These are phyloP conservation scores for Zaprionus capensis DNA, from an alignment of 1,140 invertebrate species.

Conservation along the genomic window DNA sequence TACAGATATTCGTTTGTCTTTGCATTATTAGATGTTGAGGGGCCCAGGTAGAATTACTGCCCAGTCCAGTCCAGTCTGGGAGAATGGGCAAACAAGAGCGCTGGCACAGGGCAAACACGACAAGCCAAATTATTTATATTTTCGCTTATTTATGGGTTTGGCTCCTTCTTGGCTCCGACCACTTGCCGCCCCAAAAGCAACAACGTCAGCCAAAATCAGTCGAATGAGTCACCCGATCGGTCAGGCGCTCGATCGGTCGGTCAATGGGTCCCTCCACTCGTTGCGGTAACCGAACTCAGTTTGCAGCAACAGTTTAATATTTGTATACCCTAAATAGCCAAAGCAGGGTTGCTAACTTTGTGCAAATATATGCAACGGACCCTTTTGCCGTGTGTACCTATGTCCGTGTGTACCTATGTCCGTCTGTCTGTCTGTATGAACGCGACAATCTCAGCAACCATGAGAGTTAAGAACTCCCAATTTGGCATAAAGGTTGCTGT, in stretches of 20 bases:
- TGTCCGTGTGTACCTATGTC: not conserved
- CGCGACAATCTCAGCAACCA: not conserved
- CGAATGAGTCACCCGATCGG: slow-evolving; percentile 53
- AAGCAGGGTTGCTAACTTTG: too few relatives aligned
- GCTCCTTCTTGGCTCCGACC: slow-evolving; percentile 51
- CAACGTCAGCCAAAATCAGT: slow-evolving; percentile 15
- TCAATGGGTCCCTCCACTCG: slow-evolving; percentile 24
- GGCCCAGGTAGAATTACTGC: slow-evolving; percentile 77
- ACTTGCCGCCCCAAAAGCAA: slow-evolving; percentile 52
- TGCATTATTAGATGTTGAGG: slow-evolving; percentile 59
- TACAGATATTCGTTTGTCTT: slow-evolving; percentile 37
- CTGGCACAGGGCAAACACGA: slow-evolving; percentile 33
- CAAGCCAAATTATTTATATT: slow-evolving; percentile 58
- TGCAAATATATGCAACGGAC: too few relatives aligned
- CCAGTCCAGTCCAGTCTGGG: slow-evolving; percentile 1
- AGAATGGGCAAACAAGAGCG: slow-evolving; percentile 65
- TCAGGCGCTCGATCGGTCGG: slow-evolving; percentile 4
- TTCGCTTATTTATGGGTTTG: slow-evolving; percentile 74
- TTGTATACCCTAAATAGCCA: not conserved
- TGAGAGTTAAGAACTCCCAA: not conserved
- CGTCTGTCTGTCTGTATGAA: not conserved
- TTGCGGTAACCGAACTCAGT: slow-evolving; percentile 71
- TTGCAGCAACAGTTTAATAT: slow-evolving; percentile 67
- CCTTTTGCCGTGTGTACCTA: not conserved
- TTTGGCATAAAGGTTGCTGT: not conserved